phyloP scores from a whole-genome alignment of 2,888 invertebrate genomes.

The Mystacides longicornis region DNA sequence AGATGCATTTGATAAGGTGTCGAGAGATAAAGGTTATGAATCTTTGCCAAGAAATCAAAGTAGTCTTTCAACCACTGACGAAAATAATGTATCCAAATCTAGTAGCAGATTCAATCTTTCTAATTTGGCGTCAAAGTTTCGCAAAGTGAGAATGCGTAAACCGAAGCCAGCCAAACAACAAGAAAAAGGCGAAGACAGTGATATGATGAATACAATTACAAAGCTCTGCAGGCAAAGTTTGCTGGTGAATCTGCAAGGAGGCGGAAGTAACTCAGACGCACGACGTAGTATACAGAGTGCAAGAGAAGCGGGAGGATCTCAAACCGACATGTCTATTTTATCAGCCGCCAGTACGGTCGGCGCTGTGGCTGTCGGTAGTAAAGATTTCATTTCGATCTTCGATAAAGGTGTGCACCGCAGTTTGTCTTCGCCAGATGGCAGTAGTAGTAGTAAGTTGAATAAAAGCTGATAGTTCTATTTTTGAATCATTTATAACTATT shows the following conservation, averaged over 20 bases:
- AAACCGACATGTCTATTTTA: constrained; percentile 23
- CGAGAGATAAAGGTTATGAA: constrained; percentile 45
- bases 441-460: constrained; percentile 7
- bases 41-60: constrained; percentile 40
- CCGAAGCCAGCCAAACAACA: constrained; percentile 28
- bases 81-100: constrained; percentile 20
- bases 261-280: background rate
- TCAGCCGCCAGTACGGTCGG: constrained; percentile 24
- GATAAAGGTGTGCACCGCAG: constrained; percentile 18
- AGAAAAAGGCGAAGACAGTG: constrained; percentile 31
- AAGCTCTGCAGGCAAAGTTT: constrained; percentile 69
- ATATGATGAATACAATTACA: constrained; percentile 55
- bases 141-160: constrained; percentile 47
- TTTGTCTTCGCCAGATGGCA: constrained; percentile 19
- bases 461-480: too few species aligned
- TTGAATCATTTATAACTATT: too few species aligned
- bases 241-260: constrained; percentile 45
- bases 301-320: constrained; percentile 17
- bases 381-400: constrained; percentile 11
- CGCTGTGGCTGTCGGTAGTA: constrained; percentile 22
- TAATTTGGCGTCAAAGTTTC: constrained; percentile 52
- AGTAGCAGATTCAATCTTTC: constrained; percentile 43
- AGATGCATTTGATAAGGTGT: constrained; percentile 51
- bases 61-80: background rate
- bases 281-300: constrained; percentile 1